Percentiles rank a stretch among this genome's conserved stretches.
phyloP scores from a whole-genome alignment of 2,113 vertebrate genomes.

The Callospermophilus lateralis region DNA sequence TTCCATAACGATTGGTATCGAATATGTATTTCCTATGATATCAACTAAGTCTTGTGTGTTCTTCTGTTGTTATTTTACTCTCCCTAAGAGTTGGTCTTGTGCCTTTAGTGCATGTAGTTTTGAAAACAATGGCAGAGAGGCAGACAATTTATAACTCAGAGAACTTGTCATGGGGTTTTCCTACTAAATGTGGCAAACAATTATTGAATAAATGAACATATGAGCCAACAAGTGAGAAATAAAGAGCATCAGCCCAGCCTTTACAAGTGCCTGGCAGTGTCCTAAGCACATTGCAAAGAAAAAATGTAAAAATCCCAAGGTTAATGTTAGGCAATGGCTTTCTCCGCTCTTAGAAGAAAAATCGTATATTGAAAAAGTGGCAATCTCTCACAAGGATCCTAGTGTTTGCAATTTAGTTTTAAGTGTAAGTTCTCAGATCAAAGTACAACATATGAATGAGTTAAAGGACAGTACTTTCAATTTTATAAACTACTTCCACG shows the following conservation, averaged over 20 bases:
- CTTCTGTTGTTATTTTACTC: background rate
- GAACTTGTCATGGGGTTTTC: background rate
- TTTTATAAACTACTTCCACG: constrained; percentile 4
- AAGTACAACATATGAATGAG: background rate
- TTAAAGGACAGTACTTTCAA: background rate
- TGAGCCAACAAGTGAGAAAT: background rate
- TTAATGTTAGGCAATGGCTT: background rate
- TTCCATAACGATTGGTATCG: too few species aligned
- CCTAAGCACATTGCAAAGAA: background rate
- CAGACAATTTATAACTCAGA: background rate
- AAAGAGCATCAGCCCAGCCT: background rate
- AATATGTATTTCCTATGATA: background rate
- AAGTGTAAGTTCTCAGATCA: background rate
- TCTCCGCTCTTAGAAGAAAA: background rate
- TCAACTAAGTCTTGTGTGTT: too few species aligned
- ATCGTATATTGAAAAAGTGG: background rate
- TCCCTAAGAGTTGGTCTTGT: background rate
- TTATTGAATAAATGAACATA: background rate
- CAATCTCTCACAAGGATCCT: background rate
- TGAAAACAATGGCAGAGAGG: background rate
- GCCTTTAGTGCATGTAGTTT: background rate
- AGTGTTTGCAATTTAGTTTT: background rate
- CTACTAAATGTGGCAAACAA: background rate
- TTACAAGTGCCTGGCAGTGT: background rate
- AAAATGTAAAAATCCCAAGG: background rate